Evolutionary conservation across 2,797 vertebrate species (phyloP).

Genomic region (Sylvilagus floridanus): DNA sequence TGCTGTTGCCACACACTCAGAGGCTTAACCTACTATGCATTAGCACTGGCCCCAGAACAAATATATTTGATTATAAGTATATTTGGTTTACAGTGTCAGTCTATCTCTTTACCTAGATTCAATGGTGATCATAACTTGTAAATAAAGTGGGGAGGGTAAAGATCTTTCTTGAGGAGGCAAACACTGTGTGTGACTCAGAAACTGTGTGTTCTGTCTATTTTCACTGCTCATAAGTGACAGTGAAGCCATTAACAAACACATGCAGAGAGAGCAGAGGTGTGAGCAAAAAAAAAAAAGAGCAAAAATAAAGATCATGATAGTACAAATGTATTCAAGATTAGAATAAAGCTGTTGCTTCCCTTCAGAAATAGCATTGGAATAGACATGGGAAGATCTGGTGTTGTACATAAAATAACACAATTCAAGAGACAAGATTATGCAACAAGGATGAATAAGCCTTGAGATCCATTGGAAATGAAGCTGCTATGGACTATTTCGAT

Average conservation of each 20-base stretch:
- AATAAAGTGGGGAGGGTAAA: not conserved
- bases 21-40: no score
- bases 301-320: not conserved
- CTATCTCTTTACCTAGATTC: not conserved
- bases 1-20: no score
- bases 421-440: not conserved
- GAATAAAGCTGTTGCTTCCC: not conserved
- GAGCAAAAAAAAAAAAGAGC: not conserved
- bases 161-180: not conserved
- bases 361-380: not conserved
- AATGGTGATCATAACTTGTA: not conserved
- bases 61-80: not conserved
- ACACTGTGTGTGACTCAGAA: not conserved
- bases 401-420: not conserved
- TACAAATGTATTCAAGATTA: not conserved
- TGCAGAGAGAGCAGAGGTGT: not conserved
- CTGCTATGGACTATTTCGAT: not conserved
- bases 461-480: not conserved
- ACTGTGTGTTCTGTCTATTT: not conserved
- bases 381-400: not conserved
- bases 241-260: not conserved
- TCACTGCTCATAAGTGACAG: not conserved
- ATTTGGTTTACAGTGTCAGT: not conserved
- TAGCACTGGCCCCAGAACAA: not conserved
- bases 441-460: not conserved